Evolutionary conservation across 1,140 invertebrate species (phyloP), one percentile per base, ranked within the genome.

Genomic region (Armadillidium nasatum): DNA sequence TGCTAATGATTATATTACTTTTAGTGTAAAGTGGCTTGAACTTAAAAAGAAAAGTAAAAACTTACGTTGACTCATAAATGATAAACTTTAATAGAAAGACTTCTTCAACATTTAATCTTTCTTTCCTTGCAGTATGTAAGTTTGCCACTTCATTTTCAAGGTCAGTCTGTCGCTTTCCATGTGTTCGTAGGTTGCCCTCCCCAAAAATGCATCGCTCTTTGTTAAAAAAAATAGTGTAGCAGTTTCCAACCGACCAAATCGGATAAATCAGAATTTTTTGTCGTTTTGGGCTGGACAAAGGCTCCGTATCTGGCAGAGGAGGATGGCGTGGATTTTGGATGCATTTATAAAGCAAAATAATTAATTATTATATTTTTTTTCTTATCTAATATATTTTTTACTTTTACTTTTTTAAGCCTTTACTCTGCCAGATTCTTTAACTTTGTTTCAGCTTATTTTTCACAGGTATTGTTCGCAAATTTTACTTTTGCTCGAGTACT

Each of bases 101-200:
- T 72, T 71, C 76, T 43, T 33, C 70, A 73, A 73, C 71, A 76
- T 76, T 71, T 76, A 44, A 68, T 76, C 76, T 60, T 77, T 77
- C 73, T 78, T 73, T 78, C 76, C 73, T 78, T 78, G 67, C 76
- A 78, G 76, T 78, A 78, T 78, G 76, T 78, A 78, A 78, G 76
- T 78, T 74, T 78, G 76, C 70, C 73, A 71, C 68, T 50, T 71
- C 76, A 74, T 78, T 78, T 45, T 21, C 45, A 78, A 78, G 76
- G 76, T 78, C 76, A 74, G 76, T 74, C 73, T 71, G 72, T 74
- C 73, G 73, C 72, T 74, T 74, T 78, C 68, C 73, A 33, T 78
- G 76, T 78, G 68, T 23, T 74, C 66, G 72, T 33, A 33, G 44
- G 70, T 71, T 13, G 44, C 9, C 23, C 66, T 68, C 33, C 66